Evolutionary conservation across 2,888 invertebrate species (phyloP).

Genomic region (Rhogogaster chlorosoma): DNA sequence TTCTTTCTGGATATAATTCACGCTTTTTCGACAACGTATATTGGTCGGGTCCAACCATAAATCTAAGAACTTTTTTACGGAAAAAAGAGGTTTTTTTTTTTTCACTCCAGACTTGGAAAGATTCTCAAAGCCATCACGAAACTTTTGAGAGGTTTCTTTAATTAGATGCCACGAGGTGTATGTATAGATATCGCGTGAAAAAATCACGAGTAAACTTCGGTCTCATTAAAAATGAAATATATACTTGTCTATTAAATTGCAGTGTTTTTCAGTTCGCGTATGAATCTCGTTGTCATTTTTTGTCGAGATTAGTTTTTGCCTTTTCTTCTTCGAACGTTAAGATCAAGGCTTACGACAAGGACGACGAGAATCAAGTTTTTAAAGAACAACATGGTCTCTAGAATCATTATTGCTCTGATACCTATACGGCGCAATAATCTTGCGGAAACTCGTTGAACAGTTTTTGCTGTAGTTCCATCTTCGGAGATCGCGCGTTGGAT

Average conservation of each 20-base stretch:
- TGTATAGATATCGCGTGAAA: neutral
- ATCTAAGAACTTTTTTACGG: neutral
- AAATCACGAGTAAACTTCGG: neutral
- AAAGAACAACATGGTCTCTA: neutral
- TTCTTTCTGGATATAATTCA: no score
- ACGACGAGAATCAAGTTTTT: constrained; percentile 3
- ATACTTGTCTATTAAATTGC: no score
- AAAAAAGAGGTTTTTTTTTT: neutral
- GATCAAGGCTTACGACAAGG: neutral
- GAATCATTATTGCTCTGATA: neutral
- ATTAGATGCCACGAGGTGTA: neutral
- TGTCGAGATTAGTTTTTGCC: neutral
- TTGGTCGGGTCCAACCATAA: neutral
- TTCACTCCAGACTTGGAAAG: neutral
- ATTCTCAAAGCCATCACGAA: neutral
- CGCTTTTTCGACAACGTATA: neutral
- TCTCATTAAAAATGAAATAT: neutral
- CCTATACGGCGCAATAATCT: neutral
- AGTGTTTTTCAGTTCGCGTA: no score
- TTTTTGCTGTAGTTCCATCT: neutral
- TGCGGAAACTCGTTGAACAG: neutral
- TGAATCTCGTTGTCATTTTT: neutral
- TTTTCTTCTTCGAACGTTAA: neutral
- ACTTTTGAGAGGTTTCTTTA: neutral
- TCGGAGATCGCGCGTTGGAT: neutral